These are phyloP conservation scores for Thomomys bottae DNA, from an alignment of 2,113 vertebrate species.

Conservation along the genomic window DNA sequence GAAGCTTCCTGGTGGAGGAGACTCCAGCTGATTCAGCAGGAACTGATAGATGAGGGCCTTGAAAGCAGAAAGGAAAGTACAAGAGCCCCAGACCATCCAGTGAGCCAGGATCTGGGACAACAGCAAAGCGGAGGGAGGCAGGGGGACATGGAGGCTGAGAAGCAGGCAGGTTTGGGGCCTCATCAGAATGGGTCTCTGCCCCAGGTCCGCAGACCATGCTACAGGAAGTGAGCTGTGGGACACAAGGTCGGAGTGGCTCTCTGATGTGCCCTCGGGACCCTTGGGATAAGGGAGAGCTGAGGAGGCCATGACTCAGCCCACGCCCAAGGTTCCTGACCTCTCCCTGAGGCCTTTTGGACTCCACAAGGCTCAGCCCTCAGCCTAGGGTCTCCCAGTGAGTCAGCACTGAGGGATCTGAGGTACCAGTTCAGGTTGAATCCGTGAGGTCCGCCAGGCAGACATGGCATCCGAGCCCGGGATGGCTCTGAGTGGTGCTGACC, in stretches of 20 bases:
- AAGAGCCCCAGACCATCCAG: no score
- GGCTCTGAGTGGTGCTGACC: rapidly evolving
- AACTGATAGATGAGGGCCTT: background rate
- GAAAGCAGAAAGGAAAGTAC: background rate
- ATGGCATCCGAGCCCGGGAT: rapidly evolving
- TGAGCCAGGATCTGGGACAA: no score
- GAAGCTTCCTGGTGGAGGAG: background rate
- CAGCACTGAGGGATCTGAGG: background rate
- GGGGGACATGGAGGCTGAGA: no score
- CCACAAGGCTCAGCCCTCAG: rapidly evolving
- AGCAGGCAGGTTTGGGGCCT: no score
- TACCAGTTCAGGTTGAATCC: rapidly evolving
- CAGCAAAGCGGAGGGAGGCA: background rate
- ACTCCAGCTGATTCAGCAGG: no score
- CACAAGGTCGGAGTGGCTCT: rapidly evolving
- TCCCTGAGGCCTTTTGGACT: background rate
- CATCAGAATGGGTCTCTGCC: background rate
- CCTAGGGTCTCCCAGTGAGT: background rate
- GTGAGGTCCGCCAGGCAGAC: rapidly evolving
- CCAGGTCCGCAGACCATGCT: background rate
- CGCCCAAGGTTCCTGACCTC: no score
- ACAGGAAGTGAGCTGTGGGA: no score
- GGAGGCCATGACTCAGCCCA: rapidly evolving
- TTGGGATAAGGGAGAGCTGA: background rate
- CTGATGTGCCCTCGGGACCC: background rate